Evolutionary conservation across 2,797 vertebrate genomes (phyloP), one percentile per base, ranked within the genome.

Genomic region (Darevskia mixta): DNA sequence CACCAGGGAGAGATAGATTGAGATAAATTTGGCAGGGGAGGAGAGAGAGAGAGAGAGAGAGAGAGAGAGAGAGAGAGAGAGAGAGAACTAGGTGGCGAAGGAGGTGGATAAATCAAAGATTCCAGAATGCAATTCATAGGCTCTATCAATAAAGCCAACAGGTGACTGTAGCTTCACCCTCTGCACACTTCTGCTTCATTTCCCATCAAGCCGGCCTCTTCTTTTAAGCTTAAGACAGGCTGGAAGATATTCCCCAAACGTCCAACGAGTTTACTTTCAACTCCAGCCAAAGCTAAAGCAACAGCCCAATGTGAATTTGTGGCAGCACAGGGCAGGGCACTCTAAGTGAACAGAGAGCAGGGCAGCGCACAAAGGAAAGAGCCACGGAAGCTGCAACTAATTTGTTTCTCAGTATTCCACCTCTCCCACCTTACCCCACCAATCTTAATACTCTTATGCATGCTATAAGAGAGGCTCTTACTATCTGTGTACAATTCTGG

Each of bases 151-250:
- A 0, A 0, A 49, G 73, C 27, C 20, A 38, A 71, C 0, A n/a
- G 5, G 79, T 2, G 0, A 0, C 35, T 8, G 29, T 0, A n/a
- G 35, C 79, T 35, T 2, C 58, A 86, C 55, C 43, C 64, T 32
- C 55, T 38, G 0, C 58, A 1, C 23, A 72, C 83, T 67, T 76
- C 32, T 35, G 25, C n/a, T 35, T 45, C 7, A 27, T n/a, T 79
- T 82, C 45, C 67, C 1, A 1, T 58, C 15, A 6, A 49, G 9
- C 6, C 32, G 43, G 20, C 32, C 7, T 27, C 25, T n/a, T 32
- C 18, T 69, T 55, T 71, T 76, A 55, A 55, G 1, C 1, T 67
- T 5, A 3, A 0, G 3, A n/a, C 45, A 72, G 66, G 61, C 64
- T n/a, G 38, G 55, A 64, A 55, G 0, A 0, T 1, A 38, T 15